phyloP scores from a whole-genome alignment of 1,140 invertebrate species.

The Cheumatopsyche charites region DNA sequence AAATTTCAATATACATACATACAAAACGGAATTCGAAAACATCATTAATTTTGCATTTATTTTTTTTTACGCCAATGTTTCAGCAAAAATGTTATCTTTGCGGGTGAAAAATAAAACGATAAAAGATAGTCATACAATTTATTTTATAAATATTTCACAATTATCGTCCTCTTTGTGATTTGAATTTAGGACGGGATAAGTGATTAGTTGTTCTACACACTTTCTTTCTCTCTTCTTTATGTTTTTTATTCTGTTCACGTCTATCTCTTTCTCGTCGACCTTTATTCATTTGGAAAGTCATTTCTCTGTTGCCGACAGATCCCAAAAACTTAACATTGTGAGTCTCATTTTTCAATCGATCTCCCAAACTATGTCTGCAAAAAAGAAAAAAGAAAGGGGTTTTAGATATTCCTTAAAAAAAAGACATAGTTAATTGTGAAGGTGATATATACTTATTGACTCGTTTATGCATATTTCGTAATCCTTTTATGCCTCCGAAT shows the following conservation, averaged over 20 bases:
- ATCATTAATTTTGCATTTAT: too few relatives aligned
- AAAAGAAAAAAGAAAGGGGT: slow-evolving; percentile 44
- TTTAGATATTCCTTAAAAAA: background rate
- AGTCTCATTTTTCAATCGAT: slow-evolving; percentile 68
- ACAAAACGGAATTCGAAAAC: too few relatives aligned
- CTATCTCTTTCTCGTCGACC: slow-evolving; percentile 60
- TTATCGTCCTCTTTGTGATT: slow-evolving; percentile 34
- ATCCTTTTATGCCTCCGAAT: slow-evolving; percentile 59
- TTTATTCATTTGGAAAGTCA: slow-evolving; percentile 71
- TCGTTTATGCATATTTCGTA: slow-evolving; percentile 55
- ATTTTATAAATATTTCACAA: background rate
- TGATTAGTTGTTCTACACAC: slow-evolving; percentile 70
- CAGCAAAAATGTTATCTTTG: background rate
- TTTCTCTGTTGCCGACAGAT: slow-evolving; percentile 74
- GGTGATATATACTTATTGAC: slow-evolving; percentile 56
- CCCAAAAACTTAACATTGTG: slow-evolving; percentile 63
- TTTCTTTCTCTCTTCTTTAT: slow-evolving; percentile 74
- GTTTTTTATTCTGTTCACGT: slow-evolving; percentile 65
- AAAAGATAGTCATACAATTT: background rate
- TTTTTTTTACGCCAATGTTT: too few relatives aligned
- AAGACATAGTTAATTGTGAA: background rate
- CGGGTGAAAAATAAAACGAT: background rate
- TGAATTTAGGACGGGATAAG: slow-evolving; percentile 46
- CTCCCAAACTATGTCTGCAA: slow-evolving; percentile 70
- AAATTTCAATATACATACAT: too few relatives aligned